Evolutionary conservation across 2,888 invertebrate genomes (phyloP), one percentile per base, ranked within the genome.

Genomic region (Tanypteryx hageni): DNA sequence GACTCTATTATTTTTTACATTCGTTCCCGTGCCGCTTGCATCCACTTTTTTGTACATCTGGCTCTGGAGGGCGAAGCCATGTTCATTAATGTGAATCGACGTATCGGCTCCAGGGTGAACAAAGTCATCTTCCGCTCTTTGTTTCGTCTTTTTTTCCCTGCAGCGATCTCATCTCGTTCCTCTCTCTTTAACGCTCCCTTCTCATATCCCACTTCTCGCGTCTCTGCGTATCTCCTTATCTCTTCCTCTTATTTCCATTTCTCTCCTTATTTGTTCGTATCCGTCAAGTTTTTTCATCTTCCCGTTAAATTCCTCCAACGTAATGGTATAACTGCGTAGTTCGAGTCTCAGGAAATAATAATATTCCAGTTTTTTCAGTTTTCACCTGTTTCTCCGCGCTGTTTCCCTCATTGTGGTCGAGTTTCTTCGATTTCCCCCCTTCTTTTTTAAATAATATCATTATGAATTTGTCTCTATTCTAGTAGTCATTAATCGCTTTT

Each of bases 71-170:
- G 31, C 44, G 13, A 58, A 58, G 61, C 16, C 61, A 64, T 44
- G 64, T 89, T 89, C 89, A 89, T 89, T 89, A 89, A 89, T 89
- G 89, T 8, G 89, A n/a, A 89, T 89, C 89, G 89, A 68, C 89
- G 89, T 89, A 89, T 89, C 89, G 89, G 89, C 64, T 89, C 44
- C 89, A 18, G 31, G 89, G 14, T 61, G 44, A 64, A 89, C 61
- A 89, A 89, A 64, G 89, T 89, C 61, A 89, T 89, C 89, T 89
- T 64, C 89, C 64, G 44, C 89, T 44, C 27, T 22, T 22, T 22
- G 57, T 85, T 84, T 86, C 85, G 58, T 57, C 59, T 86, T 86
- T 86, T 58, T 61, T 58, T 81, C 27, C 85, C 86, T 8, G 59
- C 86, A 61, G 61, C 86, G 27, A 18, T 18, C 76, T 76, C 76